Base-by-base conservation (phyloP, 2,797 vertebrate genomes). In the Dipus sagitta region DNA sequence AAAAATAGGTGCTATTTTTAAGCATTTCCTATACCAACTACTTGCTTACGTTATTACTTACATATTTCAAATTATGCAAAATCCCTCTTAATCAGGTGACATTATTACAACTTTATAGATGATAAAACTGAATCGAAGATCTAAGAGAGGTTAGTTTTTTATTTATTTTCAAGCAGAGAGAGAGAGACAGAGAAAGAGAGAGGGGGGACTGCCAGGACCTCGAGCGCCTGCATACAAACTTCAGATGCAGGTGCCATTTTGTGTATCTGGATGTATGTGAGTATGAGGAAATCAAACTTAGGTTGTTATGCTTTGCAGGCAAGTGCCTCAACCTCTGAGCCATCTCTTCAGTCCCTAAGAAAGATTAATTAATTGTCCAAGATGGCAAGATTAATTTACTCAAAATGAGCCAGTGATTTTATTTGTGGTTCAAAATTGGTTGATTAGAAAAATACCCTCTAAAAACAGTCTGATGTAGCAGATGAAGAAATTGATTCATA, bases 341-440 rank as follows among this genome's bases (percentile, higher is more conserved):
- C 47, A 47, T 47, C 47, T 47, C 47, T 47, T 11, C 11, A 47
- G 47, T 7, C 47, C 47, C 47, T 47, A 47, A 7, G 38, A 90
- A 78, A 74, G 8, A 4, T 38, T 65, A 94, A 68, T 54, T 77
- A 67, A 86, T 74, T 70, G 60, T 47, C 62, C 23, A 64, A 71
- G 70, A 47, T 84, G 62, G 24, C 54, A 58, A 60, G 24, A 60
- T 52, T 30, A 86, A 84, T 80, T 91, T 70, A 30, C 17, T 74
- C 38, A 80, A 85, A 91, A 91, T 58, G 38, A 70, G 67, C 62
- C n/a, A 24, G 30, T 75, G 30, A 74, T 42, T 74, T 80, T 78
- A 18, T 93, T 78, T 11, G 26, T 80, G 84, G 70, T 93, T 80
- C 92, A 64, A 80, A 74, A 71, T 82, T 78, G 8, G 60, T 72